These are phyloP conservation scores for Gandaritis pyraliata DNA, from an alignment of 2,888 invertebrate species.

Conservation along the genomic window DNA sequence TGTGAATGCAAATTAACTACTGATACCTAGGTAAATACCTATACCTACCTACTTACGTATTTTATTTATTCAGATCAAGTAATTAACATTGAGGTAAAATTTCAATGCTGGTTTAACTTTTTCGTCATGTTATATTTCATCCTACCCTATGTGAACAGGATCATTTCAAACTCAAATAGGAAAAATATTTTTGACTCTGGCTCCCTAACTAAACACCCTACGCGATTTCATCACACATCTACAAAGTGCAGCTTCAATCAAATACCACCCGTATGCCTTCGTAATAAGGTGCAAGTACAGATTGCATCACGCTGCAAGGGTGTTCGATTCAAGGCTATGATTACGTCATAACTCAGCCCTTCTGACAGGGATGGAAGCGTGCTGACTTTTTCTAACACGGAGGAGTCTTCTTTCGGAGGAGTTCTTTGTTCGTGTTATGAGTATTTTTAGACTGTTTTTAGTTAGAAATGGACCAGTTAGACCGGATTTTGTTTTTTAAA, in stretches of 20 bases:
- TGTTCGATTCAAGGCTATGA: constrained; percentile 57
- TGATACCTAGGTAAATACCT: too few species aligned
- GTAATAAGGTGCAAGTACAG: constrained; percentile 37
- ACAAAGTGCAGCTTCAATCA: constrained; percentile 37
- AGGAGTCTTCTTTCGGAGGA: too few species aligned
- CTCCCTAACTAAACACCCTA: constrained; percentile 55
- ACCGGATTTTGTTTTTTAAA: constrained; percentile 15
- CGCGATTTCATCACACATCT: constrained; percentile 54
- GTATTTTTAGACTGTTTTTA: constrained; percentile 42
- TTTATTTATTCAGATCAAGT: too few species aligned
- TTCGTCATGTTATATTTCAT: too few species aligned
- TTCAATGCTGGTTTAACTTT: too few species aligned
- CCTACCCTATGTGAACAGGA: too few species aligned
- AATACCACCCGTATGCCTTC: constrained; percentile 45
- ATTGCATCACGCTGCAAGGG: constrained; percentile 56
- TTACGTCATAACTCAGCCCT: constrained; percentile 76
- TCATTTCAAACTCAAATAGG: too few species aligned
- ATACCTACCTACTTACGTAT: too few species aligned
- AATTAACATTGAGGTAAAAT: too few species aligned
- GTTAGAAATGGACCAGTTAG: constrained; percentile 23
- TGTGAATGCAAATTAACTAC: too few species aligned
- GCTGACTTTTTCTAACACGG: constrained; percentile 46
- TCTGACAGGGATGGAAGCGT: constrained; percentile 54
- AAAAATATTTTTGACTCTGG: neutral
- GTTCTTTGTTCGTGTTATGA: constrained; percentile 59